Conservation (phyloP, 2,113 vertebrate genomes). For the Ictidomys tridecemlineatus region DNA sequence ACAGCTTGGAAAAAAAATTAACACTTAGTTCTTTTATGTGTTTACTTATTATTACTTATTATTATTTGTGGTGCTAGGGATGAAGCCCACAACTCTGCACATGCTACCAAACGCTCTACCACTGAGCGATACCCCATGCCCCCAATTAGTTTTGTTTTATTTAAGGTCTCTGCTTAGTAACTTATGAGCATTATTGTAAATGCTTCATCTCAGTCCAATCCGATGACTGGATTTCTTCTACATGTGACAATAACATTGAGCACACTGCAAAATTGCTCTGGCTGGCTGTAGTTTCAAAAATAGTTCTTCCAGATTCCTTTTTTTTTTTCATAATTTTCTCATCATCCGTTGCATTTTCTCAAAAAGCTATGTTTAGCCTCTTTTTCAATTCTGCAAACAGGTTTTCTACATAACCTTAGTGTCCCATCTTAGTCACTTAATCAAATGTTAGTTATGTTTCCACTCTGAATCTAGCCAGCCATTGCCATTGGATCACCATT, state of each 20-base stretch:
- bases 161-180: not conserved
- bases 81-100: not conserved
- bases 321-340: constrained; percentile 12
- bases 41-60: not conserved
- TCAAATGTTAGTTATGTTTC: not conserved
- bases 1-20: not conserved
- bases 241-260: not conserved
- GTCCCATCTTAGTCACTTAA: not conserved
- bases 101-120: rapidly evolving
- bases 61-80: not conserved
- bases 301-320: constrained; percentile 6
- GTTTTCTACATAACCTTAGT: constrained; percentile 17
- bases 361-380: not conserved
- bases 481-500: not conserved
- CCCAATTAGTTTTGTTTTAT: not conserved
- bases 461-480: not conserved
- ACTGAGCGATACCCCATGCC: rapidly evolving
- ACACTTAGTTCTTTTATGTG: not conserved
- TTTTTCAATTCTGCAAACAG: constrained; percentile 24
- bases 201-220: not conserved
- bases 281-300: not conserved
- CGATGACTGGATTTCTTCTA: not conserved
- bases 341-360: not conserved
- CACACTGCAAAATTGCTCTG: not conserved
- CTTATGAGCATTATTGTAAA: not conserved